Percentiles rank a stretch among this genome's conserved stretches.
These are phyloP conservation scores for Sebastes oblongus DNA, from an alignment of 2,797 vertebrate genomes.

Conservation along the genomic window DNA sequence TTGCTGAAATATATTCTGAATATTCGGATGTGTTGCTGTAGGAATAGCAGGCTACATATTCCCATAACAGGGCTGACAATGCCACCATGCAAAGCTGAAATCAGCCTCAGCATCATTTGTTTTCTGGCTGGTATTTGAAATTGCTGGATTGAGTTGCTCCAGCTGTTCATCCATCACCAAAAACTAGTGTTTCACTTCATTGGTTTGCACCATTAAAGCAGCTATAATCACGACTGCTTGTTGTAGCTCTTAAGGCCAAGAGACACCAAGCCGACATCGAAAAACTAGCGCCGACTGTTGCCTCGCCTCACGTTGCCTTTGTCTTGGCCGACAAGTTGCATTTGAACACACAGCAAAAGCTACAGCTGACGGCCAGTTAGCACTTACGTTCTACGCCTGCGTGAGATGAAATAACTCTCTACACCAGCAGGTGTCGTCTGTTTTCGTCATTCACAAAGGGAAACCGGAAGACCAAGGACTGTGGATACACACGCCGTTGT, in stretches of 20 bases:
- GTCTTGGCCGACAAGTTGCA: too few species aligned
- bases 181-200: background rate
- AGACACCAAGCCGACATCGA: too few species aligned
- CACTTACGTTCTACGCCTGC: too few species aligned
- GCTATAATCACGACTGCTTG: background rate
- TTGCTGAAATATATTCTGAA: background rate
- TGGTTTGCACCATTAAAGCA: background rate
- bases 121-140: background rate
- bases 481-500: too few species aligned
- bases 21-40: conserved; percentile 19
- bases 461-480: too few species aligned
- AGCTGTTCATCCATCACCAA: background rate
- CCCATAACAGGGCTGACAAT: background rate
- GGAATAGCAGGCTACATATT: conserved; percentile 1
- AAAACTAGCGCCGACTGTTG: too few species aligned
- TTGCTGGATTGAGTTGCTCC: background rate
- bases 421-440: too few species aligned
- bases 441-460: too few species aligned
- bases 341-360: too few species aligned
- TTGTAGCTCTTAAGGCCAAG: background rate
- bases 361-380: too few species aligned
- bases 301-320: too few species aligned
- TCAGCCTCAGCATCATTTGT: background rate
- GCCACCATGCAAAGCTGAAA: background rate
- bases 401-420: too few species aligned